Evolutionary conservation across 2,113 vertebrate genomes (phyloP).

Genomic region (Pogonocichla stellata): DNA sequence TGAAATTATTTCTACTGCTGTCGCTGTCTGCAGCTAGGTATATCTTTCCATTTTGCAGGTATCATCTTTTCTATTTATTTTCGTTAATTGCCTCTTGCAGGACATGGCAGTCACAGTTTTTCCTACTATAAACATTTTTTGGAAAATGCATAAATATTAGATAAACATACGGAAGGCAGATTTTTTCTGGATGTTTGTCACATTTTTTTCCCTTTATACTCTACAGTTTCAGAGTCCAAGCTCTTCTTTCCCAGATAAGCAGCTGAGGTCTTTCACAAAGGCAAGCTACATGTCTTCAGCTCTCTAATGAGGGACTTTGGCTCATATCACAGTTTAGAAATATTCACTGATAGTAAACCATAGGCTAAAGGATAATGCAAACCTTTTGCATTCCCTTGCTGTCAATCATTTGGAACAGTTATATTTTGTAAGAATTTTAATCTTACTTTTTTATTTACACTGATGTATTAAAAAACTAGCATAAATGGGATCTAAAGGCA

Average conservation of each 20-base stretch:
- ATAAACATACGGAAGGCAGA: not conserved
- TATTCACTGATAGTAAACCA: not conserved
- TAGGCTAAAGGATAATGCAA: not conserved
- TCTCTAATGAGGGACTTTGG: not conserved
- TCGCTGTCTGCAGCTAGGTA: not conserved
- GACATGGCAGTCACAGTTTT: not conserved
- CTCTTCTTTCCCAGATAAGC: not conserved
- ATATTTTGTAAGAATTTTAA: not conserved
- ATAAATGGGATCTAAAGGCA: not conserved
- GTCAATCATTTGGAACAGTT: not conserved
- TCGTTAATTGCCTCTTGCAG: not conserved
- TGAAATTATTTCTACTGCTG: not conserved
- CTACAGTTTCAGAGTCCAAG: not conserved
- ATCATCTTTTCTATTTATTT: not conserved
- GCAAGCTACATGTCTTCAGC: not conserved
- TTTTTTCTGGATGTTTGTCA: not conserved
- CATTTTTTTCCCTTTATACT: not conserved
- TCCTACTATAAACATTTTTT: not conserved
- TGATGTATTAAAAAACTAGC: not conserved
- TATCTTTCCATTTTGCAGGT: not conserved
- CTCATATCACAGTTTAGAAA: not conserved
- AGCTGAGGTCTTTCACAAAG: not conserved
- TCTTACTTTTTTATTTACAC: not conserved
- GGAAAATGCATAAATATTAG: not conserved
- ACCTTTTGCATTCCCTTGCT: not conserved